Base-by-base conservation (phyloP, 2,888 invertebrate species). In the Heteropelma amictum region DNA sequence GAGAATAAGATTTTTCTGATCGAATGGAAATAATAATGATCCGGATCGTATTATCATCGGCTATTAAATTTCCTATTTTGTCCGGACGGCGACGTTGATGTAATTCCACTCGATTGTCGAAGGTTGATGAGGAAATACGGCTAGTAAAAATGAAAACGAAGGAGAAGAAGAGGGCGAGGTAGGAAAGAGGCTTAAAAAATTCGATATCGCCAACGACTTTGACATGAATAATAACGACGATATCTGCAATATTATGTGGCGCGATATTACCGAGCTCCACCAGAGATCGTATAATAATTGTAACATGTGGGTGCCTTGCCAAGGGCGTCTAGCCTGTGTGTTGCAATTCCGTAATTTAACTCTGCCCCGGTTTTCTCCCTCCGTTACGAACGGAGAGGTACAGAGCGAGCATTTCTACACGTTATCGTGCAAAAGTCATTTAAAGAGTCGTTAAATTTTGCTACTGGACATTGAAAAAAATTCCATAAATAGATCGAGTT, bases 271-370 rank as follows among this genome's bases (percentile, higher is more conserved):
- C 56, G 58, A 58, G 28, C 26, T 21, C 35, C 33, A 45, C 28
- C 54, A 68, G 71, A 67, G 71, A 72, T 58, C 65, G 69, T 49
- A 45, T 58, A 71, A 72, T 76, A 72, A 72, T 76, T 76, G 76
- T 76, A 76, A 76, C 71, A 72, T 72, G 76, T 72, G 76, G 76
- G 76, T 72, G 76, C 58, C 56, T 45, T 56, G 51, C 71, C 75
- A 76, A 76, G 75, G 75, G 68, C 71, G 68, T 68, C 75, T 21
- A 51, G 49, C 40, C 47, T 64, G 45, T n/a, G n/a, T 68, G 67
- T 49, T 53, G 71, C 71, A 76, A 76, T 53, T 71, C 30, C 47
- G 75, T 76, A 76, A 71, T 76, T 76, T 63, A 72, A 76, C 63
- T 63, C 75, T 68, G 56, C 49, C 53, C 28, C 45, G 8, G 47